phyloP scores from a whole-genome alignment of 2,888 invertebrate species.

The Polydesmus complanatus region DNA sequence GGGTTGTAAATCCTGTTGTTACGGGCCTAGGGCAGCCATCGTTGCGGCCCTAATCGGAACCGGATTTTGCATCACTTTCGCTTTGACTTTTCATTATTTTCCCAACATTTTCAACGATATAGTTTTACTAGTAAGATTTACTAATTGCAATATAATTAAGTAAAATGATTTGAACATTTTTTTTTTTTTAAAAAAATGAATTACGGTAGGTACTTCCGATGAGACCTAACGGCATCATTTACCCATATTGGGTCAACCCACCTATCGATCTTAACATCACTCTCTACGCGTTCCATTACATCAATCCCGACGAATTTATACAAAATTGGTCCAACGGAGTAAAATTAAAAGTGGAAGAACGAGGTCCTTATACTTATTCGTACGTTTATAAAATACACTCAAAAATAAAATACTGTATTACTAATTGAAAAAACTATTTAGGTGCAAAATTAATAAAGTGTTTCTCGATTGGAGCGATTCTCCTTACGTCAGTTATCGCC shows the following conservation, averaged over 20 bases:
- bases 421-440: no score
- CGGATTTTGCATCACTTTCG: neutral
- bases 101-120: neutral
- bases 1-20: neutral
- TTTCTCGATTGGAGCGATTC: neutral
- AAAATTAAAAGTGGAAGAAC: neutral
- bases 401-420: no score
- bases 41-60: neutral
- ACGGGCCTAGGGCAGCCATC: neutral
- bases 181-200: neutral
- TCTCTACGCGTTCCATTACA: neutral
- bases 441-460: no score
- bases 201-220: neutral
- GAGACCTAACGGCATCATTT: neutral
- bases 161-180: neutral
- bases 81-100: neutral
- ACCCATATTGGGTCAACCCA: neutral
- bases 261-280: neutral
- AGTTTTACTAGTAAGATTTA: neutral
- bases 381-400: neutral
- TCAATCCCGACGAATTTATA: neutral
- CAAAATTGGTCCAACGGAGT: neutral
- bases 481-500: neutral
- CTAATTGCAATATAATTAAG: no score
- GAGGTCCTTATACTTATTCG: neutral